phyloP scores from a whole-genome alignment of 2,888 invertebrate genomes.

The Laspeyria flexula region DNA sequence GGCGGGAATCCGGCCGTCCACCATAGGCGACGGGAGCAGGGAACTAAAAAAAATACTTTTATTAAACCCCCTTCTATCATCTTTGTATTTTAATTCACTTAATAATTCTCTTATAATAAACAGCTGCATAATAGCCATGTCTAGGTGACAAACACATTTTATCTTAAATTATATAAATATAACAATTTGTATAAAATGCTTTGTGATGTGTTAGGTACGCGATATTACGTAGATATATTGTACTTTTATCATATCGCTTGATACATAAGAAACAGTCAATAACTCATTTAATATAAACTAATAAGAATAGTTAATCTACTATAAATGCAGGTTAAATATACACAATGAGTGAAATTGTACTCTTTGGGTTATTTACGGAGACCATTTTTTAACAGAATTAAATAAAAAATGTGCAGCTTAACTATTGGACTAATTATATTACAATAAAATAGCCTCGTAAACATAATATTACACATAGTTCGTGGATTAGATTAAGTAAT shows the following conservation, averaged over 20 bases:
- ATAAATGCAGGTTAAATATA: slow-evolving; percentile 11
- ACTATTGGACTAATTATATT: not conserved
- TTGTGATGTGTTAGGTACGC: not conserved
- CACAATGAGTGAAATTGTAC: slow-evolving; percentile 17
- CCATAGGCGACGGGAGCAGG: slow-evolving; percentile 72
- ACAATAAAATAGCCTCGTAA: not conserved
- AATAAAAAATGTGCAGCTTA: not conserved
- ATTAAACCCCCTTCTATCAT: slow-evolving; percentile 27
- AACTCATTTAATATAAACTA: slow-evolving; percentile 2
- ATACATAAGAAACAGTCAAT: not conserved
- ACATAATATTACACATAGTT: not conserved
- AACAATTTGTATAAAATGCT: not conserved
- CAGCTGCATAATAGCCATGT: not conserved
- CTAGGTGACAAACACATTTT: not conserved
- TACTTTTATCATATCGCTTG: slow-evolving; percentile 19
- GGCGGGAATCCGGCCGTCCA: slow-evolving; percentile 66
- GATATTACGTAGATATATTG: slow-evolving; percentile 11
- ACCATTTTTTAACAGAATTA: slow-evolving; percentile 5
- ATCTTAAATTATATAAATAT: not conserved
- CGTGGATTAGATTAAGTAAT: not conserved
- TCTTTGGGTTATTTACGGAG: slow-evolving; percentile 17
- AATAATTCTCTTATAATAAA: not conserved
- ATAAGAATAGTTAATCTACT: not conserved
- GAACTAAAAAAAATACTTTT: slow-evolving; percentile 63
- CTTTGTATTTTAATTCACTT: slow-evolving; percentile 6